Conservation (phyloP, 2,113 vertebrate species). For the Platycercus adscitus region DNA sequence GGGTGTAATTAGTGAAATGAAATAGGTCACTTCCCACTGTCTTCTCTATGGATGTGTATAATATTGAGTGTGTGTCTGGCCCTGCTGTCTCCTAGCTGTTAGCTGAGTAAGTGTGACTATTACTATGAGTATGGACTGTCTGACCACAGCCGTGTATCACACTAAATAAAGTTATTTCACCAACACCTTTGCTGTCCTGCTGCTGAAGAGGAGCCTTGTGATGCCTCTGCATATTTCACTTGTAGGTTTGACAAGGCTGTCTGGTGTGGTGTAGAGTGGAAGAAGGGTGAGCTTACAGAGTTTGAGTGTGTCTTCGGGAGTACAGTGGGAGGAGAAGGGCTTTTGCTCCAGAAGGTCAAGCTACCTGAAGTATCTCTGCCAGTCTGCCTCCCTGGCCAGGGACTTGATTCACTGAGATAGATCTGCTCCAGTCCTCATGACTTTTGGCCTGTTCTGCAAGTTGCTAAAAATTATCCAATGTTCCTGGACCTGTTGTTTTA, state of each 20-base stretch:
- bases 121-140: slow-evolving; percentile 88
- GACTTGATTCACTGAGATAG: not conserved
- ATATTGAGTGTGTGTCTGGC: slow-evolving; percentile 85
- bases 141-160: slow-evolving; percentile 87
- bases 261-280: not conserved
- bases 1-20: slow-evolving; percentile 51
- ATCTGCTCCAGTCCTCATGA: not conserved
- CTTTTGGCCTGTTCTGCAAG: not conserved
- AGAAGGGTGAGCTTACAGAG: not conserved
- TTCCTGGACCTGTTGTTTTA: not conserved
- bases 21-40: slow-evolving; percentile 80
- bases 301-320: not conserved
- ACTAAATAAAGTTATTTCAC: slow-evolving; percentile 86
- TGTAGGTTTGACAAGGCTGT: not conserved
- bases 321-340: not conserved
- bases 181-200: slow-evolving; percentile 36
- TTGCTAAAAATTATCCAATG: not conserved
- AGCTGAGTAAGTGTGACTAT: slow-evolving; percentile 88
- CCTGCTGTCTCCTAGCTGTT: slow-evolving; percentile 90
- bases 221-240: not conserved
- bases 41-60: slow-evolving; percentile 86
- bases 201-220: not conserved
- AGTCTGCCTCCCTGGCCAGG: not conserved
- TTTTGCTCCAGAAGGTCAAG: not conserved
- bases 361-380: not conserved